phyloP scores from a whole-genome alignment of 2,888 invertebrate species.

The Agrotis ipsilon region DNA sequence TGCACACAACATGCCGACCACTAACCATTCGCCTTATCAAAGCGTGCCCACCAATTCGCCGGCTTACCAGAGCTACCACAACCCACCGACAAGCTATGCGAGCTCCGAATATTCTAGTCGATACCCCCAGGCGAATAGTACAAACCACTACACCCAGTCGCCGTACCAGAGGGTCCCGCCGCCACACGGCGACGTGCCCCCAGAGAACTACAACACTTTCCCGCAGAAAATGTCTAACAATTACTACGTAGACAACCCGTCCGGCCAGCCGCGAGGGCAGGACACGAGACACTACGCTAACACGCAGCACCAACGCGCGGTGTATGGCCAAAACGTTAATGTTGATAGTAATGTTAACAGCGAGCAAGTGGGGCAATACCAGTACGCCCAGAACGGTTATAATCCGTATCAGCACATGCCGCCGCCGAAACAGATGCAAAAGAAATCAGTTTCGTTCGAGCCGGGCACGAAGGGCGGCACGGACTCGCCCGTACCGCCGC shows the following conservation, averaged over 20 bases:
- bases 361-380: constrained; percentile 78
- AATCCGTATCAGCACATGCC: constrained; percentile 93
- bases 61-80: constrained; percentile 87
- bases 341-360: constrained; percentile 75
- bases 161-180: constrained; percentile 92
- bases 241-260: constrained; percentile 80
- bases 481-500: constrained; percentile 87
- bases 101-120: constrained; percentile 89
- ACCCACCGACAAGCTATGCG: constrained; percentile 88
- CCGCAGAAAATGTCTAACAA: constrained; percentile 83
- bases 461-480: constrained; percentile 93
- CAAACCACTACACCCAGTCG: constrained; percentile 82
- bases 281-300: constrained; percentile 82
- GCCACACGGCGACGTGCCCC: constrained; percentile 87
- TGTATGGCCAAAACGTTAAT: constrained; percentile 79
- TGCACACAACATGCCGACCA: constrained; percentile 72
- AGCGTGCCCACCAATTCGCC: constrained; percentile 87
- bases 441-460: constrained; percentile 94
- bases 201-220: constrained; percentile 83
- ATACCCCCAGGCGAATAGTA: constrained; percentile 82
- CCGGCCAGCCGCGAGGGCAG: constrained; percentile 71
- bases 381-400: constrained; percentile 82
- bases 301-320: constrained; percentile 78
- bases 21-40: constrained; percentile 84
- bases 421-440: constrained; percentile 92